Base-by-base conservation (phyloP, 2,113 vertebrate species). In the Noctilio leporinus region DNA sequence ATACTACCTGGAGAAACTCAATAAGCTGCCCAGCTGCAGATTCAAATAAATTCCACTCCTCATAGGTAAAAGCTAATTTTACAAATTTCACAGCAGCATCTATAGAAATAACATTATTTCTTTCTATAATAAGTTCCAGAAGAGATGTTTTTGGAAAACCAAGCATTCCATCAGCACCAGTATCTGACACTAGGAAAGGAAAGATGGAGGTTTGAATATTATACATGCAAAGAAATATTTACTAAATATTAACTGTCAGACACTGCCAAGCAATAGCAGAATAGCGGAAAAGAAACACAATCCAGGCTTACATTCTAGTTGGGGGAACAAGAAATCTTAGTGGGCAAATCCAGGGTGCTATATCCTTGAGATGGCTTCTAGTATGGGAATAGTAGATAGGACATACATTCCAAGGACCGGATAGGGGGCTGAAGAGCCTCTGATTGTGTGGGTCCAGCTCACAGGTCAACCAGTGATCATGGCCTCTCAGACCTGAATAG, bases 11-110 rank as follows among this genome's bases (percentile, higher is more conserved):
- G 96, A 99, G 97, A 95, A 99, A 97, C 78, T 95, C 86, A 89
- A 98, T 83, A 96, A 99, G 98, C 40, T 98, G 92, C 57, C 59
- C 78, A 89, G 98, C 15, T 76, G 98, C 96, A 73, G 98, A 98
- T 95, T 98, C 96, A 97, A 99, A 99, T 22, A 98, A 86, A 0
- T 98, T 97, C 98, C 98, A 98, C 57, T 99, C 98, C 92, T 99
- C 99, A 94, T 99, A 99, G 89, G 97, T 99, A 97, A 99, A 99
- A 95, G 99, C 97, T 95, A 99, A 96, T 96, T 99, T 99, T 80
- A 98, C 87, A 96, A 99, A 99, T 97, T 98, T 99, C 96, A 99
- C 97, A 6, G 98, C 99, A 95, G 98, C 98, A 64, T 97, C 97
- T 97, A 98, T 85, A 82, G 99, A 98, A 69, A 99, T 98, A 5